Conservation (phyloP, 2,797 vertebrate species). For the Buceros bicornis region DNA sequence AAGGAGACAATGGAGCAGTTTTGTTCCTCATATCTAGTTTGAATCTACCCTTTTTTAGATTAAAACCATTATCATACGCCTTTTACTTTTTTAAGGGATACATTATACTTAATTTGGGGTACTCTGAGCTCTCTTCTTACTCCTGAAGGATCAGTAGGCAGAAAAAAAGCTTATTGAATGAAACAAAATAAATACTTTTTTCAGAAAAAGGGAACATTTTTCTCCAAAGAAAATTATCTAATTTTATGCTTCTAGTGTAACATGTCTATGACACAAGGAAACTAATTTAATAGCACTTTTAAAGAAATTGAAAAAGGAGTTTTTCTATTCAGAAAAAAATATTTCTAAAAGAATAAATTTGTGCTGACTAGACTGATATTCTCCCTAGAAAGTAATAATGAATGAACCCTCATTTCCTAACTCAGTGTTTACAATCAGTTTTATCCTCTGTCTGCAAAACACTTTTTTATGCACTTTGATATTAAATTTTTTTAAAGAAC, state of each 20-base stretch:
- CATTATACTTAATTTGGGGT: not conserved
- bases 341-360: not conserved
- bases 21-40: not conserved
- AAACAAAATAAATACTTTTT: not conserved
- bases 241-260: not conserved
- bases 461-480: not conserved
- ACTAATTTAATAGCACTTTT: not conserved
- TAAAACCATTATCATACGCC: not conserved
- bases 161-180: not conserved
- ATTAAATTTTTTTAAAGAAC: not conserved
- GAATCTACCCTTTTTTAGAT: not conserved
- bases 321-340: not conserved
- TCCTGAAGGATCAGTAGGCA: not conserved
- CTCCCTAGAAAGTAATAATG: not conserved
- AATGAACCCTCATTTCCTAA: not conserved
- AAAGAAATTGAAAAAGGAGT: not conserved
- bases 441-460: not conserved
- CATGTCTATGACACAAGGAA: not conserved
- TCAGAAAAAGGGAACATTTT: not conserved
- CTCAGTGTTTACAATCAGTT: not conserved
- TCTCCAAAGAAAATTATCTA: not conserved
- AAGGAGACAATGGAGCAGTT: not conserved
- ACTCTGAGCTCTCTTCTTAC: not conserved
- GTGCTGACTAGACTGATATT: not conserved
- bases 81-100: not conserved